Conservation (phyloP, 2,888 invertebrate species). For the Sinotaia quadrata region DNA sequence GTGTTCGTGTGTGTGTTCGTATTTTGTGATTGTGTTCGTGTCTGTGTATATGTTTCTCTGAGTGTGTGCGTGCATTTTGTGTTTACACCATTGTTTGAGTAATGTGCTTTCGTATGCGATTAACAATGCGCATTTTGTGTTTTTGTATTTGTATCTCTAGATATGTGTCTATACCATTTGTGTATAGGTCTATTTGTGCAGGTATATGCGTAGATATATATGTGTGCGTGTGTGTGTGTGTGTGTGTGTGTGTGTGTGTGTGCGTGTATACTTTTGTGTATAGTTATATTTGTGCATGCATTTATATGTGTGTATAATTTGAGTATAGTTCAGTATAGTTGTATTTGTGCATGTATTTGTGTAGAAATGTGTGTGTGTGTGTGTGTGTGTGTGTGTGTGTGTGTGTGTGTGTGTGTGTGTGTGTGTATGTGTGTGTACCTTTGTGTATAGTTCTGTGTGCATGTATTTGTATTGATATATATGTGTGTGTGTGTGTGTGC, state of each 20-base stretch:
- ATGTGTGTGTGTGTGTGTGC: background rate
- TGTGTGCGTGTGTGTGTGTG: background rate
- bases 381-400: background rate
- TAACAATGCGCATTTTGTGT: no score
- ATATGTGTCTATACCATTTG: no score
- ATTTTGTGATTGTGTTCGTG: background rate
- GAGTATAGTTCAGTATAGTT: no score
- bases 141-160: no score
- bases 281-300: background rate
- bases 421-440: slow-evolving; percentile 5
- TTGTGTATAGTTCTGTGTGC: background rate
- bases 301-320: background rate
- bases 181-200: no score
- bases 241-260: slow-evolving; percentile 7
- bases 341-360: no score
- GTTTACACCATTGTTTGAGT: no score
- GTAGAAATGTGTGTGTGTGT: background rate
- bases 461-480: background rate
- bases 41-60: slow-evolving; percentile 5
- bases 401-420: slow-evolving; percentile 6
- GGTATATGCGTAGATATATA: no score
- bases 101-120: no score
- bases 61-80: no score
- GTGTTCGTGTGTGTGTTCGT: no score
- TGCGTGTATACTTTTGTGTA: slow-evolving; percentile 1